phyloP scores from a whole-genome alignment of 2,113 vertebrate species.

The Myotis lucifugus region DNA sequence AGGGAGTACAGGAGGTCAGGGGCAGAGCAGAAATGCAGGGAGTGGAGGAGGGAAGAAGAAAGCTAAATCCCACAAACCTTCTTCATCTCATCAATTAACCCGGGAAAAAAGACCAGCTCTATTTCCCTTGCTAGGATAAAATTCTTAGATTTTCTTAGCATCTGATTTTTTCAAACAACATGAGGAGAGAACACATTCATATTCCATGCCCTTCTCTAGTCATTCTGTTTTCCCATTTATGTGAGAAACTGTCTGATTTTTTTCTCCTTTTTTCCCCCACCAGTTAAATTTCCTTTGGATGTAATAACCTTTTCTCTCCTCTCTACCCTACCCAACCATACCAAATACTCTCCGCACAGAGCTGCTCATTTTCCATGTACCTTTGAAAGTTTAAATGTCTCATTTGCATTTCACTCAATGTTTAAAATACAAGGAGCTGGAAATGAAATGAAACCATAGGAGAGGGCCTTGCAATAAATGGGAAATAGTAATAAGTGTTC shows the following conservation, averaged over 20 bases:
- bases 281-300: conserved; percentile 53
- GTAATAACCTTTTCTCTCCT: conserved; percentile 60
- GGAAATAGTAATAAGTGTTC: conserved; percentile 51
- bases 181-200: background rate
- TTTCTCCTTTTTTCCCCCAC: background rate
- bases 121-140: background rate
- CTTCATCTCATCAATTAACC: background rate
- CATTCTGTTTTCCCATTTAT: background rate
- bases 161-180: background rate
- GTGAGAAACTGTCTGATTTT: background rate
- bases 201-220: background rate
- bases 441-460: conserved; percentile 51
- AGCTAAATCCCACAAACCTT: background rate
- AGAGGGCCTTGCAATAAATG: background rate
- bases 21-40: fast-evolving
- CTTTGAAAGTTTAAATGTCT: conserved; percentile 70
- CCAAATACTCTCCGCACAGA: conserved; percentile 43
- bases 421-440: conserved; percentile 68
- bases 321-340: background rate
- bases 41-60: background rate
- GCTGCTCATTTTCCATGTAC: conserved; percentile 60
- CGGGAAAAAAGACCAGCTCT: background rate
- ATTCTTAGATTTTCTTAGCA: background rate
- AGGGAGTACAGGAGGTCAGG: background rate
- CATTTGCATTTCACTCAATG: conserved; percentile 74